Evolutionary conservation across 2,797 vertebrate species (phyloP), one percentile per base, ranked within the genome.

Genomic region (Spatula clypeata): DNA sequence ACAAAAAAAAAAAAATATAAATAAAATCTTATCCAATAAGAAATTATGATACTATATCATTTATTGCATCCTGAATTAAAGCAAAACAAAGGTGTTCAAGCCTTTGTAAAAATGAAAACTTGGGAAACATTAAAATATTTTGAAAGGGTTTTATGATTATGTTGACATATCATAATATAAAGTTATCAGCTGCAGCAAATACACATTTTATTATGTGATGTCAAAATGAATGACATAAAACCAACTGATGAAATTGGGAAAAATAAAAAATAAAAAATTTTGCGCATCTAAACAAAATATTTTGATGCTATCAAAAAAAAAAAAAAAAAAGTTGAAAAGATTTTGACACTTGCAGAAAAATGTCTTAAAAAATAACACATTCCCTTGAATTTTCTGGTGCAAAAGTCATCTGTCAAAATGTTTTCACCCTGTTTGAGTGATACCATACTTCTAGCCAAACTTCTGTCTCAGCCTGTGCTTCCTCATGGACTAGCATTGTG

Each of bases 21-120:
- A 74, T 2, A 45, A 23, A 53, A 80, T 88, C 74, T 27, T 82
- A 47, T 36, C 21, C 61, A 75, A 49, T 86, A 62, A 61, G 54
- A 93, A 91, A 88, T 83, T 71, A 29, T 51, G 23, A 29, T 89
- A 65, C 87, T 91, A 86, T 32, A 29, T 89, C 21, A 47, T 85
- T 86, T 88, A 47, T 72, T 92, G 89, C 87, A 88, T 91, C 32
- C 40, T 87, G 38, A 83, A 36, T 64, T 94, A 95, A 94, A 88
- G 53, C 19, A 91, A 94, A 88, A 65, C 69, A 91, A 94, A 83
- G 91, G 49, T 80, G 65, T 67, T 57, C 38, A 87, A 77, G 31
- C 55, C 66, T 88, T 90, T 67, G 31, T 75, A 49, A 44, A 31
- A 92, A 81, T 49, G 11, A 85, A 91, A 73, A 51, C 29, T 69